Evolutionary conservation across 2,113 vertebrate species (phyloP).

Genomic region (Saccopteryx bilineata): DNA sequence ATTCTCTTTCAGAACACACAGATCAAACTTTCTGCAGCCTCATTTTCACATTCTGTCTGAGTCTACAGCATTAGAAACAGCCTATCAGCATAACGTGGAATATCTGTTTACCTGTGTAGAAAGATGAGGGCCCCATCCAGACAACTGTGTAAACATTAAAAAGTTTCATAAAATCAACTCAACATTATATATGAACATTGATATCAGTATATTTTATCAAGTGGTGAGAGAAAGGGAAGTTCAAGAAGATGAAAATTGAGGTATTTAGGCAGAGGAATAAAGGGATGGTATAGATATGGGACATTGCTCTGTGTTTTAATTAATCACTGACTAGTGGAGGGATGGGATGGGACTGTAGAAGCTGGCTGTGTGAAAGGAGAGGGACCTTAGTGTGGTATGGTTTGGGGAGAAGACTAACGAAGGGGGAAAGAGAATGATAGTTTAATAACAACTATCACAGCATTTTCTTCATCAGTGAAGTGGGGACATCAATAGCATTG

Average conservation of each 20-base stretch:
- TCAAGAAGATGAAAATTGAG: constrained; percentile 3
- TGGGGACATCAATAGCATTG: neutral
- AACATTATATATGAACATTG: constrained; percentile 28
- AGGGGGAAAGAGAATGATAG: neutral
- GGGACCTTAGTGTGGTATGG: neutral
- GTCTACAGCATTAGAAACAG: constrained; percentile 62
- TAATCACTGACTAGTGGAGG: neutral
- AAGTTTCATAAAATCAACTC: constrained; percentile 71
- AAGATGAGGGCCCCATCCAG: constrained; percentile 60
- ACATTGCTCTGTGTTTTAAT: neutral
- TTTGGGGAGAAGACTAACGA: neutral
- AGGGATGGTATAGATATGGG: neutral
- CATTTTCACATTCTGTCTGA: constrained; percentile 68
- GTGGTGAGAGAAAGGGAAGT: constrained; percentile 65
- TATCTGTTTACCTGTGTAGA: constrained; percentile 61
- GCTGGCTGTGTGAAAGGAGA: neutral
- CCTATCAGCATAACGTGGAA: constrained; percentile 40
- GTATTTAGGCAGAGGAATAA: neutral
- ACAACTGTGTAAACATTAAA: constrained; percentile 76
- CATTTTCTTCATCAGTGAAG: neutral
- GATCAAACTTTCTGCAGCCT: constrained; percentile 44
- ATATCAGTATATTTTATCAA: constrained; percentile 64
- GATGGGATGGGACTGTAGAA: neutral
- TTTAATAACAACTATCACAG: neutral
- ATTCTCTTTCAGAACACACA: constrained; percentile 53